phyloP scores from a whole-genome alignment of 1,140 invertebrate genomes.

The Lasioglossum albipes region DNA sequence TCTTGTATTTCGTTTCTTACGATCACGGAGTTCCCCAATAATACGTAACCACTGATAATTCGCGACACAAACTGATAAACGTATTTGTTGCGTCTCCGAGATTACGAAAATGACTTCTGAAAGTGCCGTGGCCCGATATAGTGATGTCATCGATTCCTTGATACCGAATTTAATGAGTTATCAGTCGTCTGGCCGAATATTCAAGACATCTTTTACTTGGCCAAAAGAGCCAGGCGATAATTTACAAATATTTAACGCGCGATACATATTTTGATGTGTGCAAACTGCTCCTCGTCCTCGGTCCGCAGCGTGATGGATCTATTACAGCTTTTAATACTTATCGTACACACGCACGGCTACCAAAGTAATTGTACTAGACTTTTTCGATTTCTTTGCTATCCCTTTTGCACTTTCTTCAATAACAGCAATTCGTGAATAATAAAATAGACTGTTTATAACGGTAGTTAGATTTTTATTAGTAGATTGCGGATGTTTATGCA shows the following conservation, averaged over 20 bases:
- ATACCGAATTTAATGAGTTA: neutral
- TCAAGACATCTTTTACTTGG: neutral
- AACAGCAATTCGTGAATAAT: no score
- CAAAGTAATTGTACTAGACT: neutral
- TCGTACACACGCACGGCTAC: neutral
- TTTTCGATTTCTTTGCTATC: neutral
- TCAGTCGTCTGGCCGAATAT: neutral
- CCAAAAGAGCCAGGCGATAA: neutral
- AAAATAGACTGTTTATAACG: no score
- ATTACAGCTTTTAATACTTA: neutral
- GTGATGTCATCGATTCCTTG: conserved; percentile 12
- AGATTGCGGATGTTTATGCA: no score
- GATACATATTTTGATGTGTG: neutral
- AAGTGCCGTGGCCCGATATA: neutral
- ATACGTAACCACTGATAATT: neutral
- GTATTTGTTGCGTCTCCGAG: neutral
- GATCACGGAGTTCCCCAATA: no score
- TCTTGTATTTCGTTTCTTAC: no score
- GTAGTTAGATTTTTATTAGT: no score
- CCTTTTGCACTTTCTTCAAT: no score
- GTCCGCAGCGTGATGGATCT: neutral
- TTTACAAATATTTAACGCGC: conserved; percentile 2
- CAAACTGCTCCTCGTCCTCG: neutral
- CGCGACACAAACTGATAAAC: neutral
- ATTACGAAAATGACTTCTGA: neutral